Base-by-base conservation (phyloP, 1,140 invertebrate genomes). In the Panulirus ornatus region DNA sequence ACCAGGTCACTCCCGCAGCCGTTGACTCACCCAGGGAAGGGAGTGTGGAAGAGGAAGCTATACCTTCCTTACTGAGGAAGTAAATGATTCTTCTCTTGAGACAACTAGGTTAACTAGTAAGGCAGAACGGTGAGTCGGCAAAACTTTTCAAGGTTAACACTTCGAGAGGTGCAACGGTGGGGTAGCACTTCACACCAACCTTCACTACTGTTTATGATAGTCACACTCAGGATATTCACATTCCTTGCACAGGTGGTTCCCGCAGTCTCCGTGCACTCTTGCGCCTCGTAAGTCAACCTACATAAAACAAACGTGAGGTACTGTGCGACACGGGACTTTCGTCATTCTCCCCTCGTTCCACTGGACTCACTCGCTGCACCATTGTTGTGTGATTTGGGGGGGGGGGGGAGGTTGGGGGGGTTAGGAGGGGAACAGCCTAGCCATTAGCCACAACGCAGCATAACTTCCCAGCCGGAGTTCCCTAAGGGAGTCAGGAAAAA, bases 1-100 rank as follows among this genome's bases (percentile, higher is more conserved):
- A 70, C 63, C 54, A 34, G 51, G 63, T 70, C 30, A 47, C 78
- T 30, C 22, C 76, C 75, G 16, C 84, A 66, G n/a, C 51, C 27
- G 30, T 19, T 51, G 42, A 42, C 76, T 78, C 73, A 40, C 71
- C 75, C 71, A 44, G n/a, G n/a, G n/a, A n/a, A n/a, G 3, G 30
- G 34, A 16, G 3, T 9, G 30, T 30, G 27, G 47, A 9, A 36
- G 47, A 70, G 73, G 42, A 27, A 84, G 83, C 54, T 38, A 36
- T 66, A 44, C 30, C 76, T 79, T 40, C 51, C 76, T 51, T n/a
- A 27, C 42, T 30, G n/a, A 3, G 8, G 70, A 14, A 30, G 5
- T 22, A 22, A 2, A 5, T 14, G 16, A 38, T 16, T 22, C 11
- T 2, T 5, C 11, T 34, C 8, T 11, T 22, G 2, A 8, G 0